Conservation (phyloP, 2,888 invertebrate genomes). For the Pyrocoelia pectoralis region DNA sequence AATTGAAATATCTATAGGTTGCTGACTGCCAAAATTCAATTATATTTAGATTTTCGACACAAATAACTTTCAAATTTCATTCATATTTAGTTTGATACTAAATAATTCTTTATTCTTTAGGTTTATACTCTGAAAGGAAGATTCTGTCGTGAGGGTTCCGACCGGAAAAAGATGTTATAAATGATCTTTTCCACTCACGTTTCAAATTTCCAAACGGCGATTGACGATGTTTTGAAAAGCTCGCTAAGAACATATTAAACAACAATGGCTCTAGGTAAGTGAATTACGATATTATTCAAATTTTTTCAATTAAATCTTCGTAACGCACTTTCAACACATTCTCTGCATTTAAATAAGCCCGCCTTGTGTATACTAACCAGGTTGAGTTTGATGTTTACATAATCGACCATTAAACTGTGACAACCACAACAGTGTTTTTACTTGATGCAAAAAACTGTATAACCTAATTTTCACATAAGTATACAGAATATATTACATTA, state of each 20-base stretch:
- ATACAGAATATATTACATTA: too few relatives aligned
- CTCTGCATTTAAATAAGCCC: not conserved
- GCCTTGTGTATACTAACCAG: not conserved
- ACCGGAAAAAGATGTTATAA: conserved; percentile 33
- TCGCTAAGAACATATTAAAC: conserved; percentile 36
- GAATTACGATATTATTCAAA: conserved; percentile 51
- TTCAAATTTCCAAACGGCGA: conserved; percentile 32
- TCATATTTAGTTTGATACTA: conserved; percentile 25
- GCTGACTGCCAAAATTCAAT: conserved; percentile 44
- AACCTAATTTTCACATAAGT: too few relatives aligned
- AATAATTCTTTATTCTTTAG: conserved; percentile 20
- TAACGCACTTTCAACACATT: conserved; percentile 19
- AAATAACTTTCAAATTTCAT: conserved; percentile 37
- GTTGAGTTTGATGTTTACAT: not conserved
- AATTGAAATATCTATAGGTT: conserved; percentile 44
- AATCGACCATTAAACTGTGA: not conserved
- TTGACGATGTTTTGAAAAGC: conserved; percentile 33
- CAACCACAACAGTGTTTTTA: too few relatives aligned
- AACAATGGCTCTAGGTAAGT: conserved; percentile 57
- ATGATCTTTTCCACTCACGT: conserved; percentile 44
- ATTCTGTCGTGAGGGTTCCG: conserved; percentile 12
- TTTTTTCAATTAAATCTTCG: conserved; percentile 41
- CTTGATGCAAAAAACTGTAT: too few relatives aligned
- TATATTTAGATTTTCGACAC: conserved; percentile 37
- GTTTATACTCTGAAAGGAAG: conserved; percentile 12